Evolutionary conservation across 2,888 invertebrate genomes (phyloP).

Genomic region (Portevinia maculata): DNA sequence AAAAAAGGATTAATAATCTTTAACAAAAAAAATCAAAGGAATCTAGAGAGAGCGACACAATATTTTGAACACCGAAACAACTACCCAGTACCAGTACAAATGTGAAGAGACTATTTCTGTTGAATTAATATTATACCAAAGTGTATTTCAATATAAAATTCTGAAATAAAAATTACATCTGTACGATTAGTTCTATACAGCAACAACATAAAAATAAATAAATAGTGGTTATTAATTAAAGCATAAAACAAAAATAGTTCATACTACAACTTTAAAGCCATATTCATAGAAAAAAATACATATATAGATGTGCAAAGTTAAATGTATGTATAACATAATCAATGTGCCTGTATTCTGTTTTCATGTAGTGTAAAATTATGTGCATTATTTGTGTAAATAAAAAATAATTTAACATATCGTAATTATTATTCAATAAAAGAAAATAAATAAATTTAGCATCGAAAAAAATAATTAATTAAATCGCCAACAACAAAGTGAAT

Average conservation of each 20-base stretch:
- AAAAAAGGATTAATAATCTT: slow-evolving; percentile 13
- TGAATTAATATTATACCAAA: slow-evolving; percentile 36
- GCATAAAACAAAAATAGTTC: slow-evolving; percentile 42
- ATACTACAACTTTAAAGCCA: slow-evolving; percentile 64
- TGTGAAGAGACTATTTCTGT: slow-evolving; percentile 23
- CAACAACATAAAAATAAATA: slow-evolving; percentile 17
- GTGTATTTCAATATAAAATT: slow-evolving; percentile 58
- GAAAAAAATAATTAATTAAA: slow-evolving; percentile 44
- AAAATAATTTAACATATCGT: slow-evolving; percentile 65
- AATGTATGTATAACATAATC: slow-evolving; percentile 68
- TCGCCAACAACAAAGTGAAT: slow-evolving; percentile 39
- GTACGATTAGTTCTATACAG: slow-evolving; percentile 37
- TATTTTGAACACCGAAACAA: slow-evolving; percentile 9
- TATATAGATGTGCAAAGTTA: slow-evolving; percentile 59
- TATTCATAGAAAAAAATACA: slow-evolving; percentile 43
- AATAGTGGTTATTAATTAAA: slow-evolving; percentile 47
- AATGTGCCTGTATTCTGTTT: slow-evolving; percentile 74
- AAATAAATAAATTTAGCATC: slow-evolving; percentile 52
- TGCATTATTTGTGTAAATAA: slow-evolving; percentile 69
- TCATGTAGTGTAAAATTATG: slow-evolving; percentile 69
- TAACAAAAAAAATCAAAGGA: not conserved
- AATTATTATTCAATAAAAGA: slow-evolving; percentile 24
- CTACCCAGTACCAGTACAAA: slow-evolving; percentile 22
- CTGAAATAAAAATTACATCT: slow-evolving; percentile 55
- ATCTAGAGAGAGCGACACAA: slow-evolving; percentile 8